Evolutionary conservation across 2,888 invertebrate species (phyloP).

Genomic region (Lasius fuliginosus): DNA sequence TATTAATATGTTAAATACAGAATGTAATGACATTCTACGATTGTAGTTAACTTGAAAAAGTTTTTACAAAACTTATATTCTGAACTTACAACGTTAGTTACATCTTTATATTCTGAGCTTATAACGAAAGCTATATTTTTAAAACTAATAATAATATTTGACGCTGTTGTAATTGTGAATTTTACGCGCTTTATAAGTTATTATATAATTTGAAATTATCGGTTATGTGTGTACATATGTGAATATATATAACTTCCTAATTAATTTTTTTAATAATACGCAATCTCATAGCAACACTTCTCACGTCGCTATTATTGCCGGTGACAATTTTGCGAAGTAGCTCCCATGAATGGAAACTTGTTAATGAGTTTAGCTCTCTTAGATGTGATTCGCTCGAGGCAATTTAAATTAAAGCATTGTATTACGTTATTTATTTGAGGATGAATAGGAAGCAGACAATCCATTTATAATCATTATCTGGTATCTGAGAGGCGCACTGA

Average conservation of each 20-base stretch:
- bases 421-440: slow-evolving; percentile 47
- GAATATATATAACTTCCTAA: slow-evolving; percentile 7
- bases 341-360: slow-evolving; percentile 43
- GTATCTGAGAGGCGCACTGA: not conserved
- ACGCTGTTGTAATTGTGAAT: slow-evolving; percentile 10
- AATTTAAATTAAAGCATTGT: slow-evolving; percentile 55
- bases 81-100: not conserved
- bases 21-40: not conserved
- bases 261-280: slow-evolving; percentile 27
- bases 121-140: not conserved
- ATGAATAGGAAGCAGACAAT: slow-evolving; percentile 7
- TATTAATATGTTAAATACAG: not conserved
- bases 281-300: slow-evolving; percentile 13
- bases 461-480: slow-evolving; percentile 51
- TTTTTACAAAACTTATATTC: slow-evolving; percentile 3
- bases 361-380: slow-evolving; percentile 49
- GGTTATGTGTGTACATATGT: too few relatives aligned
- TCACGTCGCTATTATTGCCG: slow-evolving; percentile 17
- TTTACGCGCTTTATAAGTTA: not conserved
- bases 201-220: not conserved
- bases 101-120: not conserved
- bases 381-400: slow-evolving; percentile 31
- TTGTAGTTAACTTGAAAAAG: not conserved
- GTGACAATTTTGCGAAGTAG: slow-evolving; percentile 39
- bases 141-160: not conserved